Evolutionary conservation across 2,113 vertebrate genomes (phyloP).

Genomic region (Cryptomyrus ogoouensis): DNA sequence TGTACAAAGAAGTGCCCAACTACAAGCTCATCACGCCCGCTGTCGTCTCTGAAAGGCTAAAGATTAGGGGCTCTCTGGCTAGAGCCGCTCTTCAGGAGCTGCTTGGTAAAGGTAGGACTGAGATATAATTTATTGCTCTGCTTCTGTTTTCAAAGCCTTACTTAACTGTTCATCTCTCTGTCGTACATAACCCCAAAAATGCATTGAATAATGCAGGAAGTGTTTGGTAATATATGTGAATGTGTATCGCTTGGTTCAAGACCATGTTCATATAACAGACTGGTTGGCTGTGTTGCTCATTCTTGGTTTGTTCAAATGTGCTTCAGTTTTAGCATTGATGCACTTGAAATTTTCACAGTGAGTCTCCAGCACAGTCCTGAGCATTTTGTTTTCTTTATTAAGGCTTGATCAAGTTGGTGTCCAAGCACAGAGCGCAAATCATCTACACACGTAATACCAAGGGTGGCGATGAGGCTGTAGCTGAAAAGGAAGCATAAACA

Average conservation of each 20-base stretch:
- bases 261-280: background rate
- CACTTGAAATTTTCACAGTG: background rate
- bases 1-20: constrained; percentile 76
- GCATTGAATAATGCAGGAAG: background rate
- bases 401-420: constrained; percentile 76
- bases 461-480: constrained; percentile 53
- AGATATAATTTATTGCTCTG: background rate
- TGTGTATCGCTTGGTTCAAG: background rate
- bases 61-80: constrained; percentile 86
- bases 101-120: constrained; percentile 65
- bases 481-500: constrained; percentile 53
- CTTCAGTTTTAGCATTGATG: background rate
- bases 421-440: constrained; percentile 74
- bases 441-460: constrained; percentile 79
- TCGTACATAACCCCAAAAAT: background rate
- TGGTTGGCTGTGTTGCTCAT: background rate
- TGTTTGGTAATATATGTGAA: background rate
- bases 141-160: background rate
- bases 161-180: background rate
- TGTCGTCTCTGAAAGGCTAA: constrained; percentile 93
- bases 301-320: background rate
- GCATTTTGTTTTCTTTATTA: accelerated
- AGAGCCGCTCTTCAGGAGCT: constrained; percentile 74
- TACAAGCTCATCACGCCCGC: constrained; percentile 80
- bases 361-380: background rate